phyloP scores from a whole-genome alignment of 2,797 vertebrate species.

The Nyctibius grandis region DNA sequence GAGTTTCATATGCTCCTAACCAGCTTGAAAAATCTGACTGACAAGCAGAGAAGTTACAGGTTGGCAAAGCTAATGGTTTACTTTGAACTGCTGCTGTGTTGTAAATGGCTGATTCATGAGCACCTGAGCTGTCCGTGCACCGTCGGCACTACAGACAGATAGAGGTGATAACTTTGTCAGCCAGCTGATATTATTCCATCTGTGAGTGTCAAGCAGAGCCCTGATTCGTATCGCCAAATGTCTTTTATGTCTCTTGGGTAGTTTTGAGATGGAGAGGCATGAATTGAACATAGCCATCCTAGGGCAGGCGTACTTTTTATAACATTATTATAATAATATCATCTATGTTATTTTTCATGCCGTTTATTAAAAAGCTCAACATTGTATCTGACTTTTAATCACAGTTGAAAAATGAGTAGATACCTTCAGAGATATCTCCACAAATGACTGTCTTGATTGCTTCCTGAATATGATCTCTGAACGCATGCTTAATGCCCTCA shows the following conservation, averaged over 20 bases:
- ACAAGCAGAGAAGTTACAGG: not conserved
- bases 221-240: not conserved
- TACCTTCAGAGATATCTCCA: not conserved
- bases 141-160: accelerated
- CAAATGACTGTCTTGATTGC: not conserved
- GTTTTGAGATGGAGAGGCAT: not conserved
- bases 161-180: not conserved
- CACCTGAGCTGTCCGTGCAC: not conserved
- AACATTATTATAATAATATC: not conserved
- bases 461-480: not conserved
- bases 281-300: not conserved
- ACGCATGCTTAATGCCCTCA: accelerated
- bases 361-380: not conserved
- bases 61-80: not conserved
- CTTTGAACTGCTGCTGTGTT: not conserved
- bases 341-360: not conserved
- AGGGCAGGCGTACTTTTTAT: not conserved
- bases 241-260: not conserved
- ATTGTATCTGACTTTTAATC: not conserved
- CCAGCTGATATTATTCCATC: not conserved
- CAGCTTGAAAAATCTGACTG: not conserved
- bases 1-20: not conserved
- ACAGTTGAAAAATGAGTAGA: not conserved
- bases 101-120: not conserved
- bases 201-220: not conserved